Evolutionary conservation across 2,113 vertebrate genomes (phyloP), one percentile per base, ranked within the genome.

Genomic region (Calyptommatus sinebrachiatus): DNA sequence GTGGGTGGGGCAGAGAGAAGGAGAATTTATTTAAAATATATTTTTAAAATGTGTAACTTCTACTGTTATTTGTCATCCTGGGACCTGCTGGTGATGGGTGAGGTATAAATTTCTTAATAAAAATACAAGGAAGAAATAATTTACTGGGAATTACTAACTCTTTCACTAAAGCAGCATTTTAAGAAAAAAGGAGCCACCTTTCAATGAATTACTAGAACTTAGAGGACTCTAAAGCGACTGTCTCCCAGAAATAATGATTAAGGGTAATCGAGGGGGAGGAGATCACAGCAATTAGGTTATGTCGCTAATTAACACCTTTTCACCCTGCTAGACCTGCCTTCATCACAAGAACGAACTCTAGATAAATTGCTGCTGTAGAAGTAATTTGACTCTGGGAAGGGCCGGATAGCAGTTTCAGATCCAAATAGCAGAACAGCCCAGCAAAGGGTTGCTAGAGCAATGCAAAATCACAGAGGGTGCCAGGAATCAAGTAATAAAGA

Each of bases 351-450:
- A 63, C 50, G 45, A n/a, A 18, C 83, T 60, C 71, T 87, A 67
- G 90, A 79, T 84, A 84, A 88, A 62, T 8, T 29, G 60, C 61
- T 18, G 50, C 5, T 88, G 69, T 11, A 76, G 67, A 82, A 86
- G 71, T 78, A 66, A 76, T 66, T 29, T 76, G 62, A 76, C 62
- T 60, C 77, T 76, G 16, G 73, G 87, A 61, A 84, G n/a, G 57
- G 75, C 76, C 67, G 84, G 84, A 63, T 81, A 88, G 69, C 83
- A 85, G 84, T 75, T 87, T 86, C 78, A 85, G 26, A 4, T 28
- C 72, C 81, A 31, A 87, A 62, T 78, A 57, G 73, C 78, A 31
- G n/a, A 29, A 22, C 70, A 83, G 85, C 81, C 28, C 53, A 82
- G 2, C 11, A 67, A 85, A 86, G 45, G n/a, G 20, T 84, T 62